A percentile compares a stretch with the other conserved stretches of the same genome.
These are phyloP conservation scores for Agrotis puta DNA, from an alignment of 2,888 invertebrate species.

Conservation along the genomic window DNA sequence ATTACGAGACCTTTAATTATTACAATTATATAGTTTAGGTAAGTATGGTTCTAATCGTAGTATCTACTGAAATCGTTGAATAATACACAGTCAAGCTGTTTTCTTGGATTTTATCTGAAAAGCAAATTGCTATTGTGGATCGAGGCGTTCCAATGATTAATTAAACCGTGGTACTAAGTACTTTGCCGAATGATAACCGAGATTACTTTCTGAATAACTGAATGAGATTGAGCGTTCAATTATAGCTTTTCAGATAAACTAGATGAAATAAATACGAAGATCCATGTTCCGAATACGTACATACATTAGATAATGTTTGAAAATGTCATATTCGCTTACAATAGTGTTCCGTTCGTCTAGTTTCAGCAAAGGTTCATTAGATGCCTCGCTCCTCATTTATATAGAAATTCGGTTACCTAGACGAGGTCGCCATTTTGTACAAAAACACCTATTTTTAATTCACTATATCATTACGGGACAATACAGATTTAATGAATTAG, in stretches of 20 bases:
- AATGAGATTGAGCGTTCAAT: constrained; percentile 51
- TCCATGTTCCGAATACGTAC: constrained; percentile 56
- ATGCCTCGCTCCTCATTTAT: constrained; percentile 77
- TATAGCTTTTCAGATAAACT: constrained; percentile 76
- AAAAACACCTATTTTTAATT: constrained; percentile 86
- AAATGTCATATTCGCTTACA: constrained; percentile 69
- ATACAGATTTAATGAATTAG: constrained; percentile 88
- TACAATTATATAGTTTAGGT: constrained; percentile 85
- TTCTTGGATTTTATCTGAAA: constrained; percentile 72
- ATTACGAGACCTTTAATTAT: constrained; percentile 90
- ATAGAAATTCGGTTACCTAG: constrained; percentile 90
- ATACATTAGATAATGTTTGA: constrained; percentile 60
- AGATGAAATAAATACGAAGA: constrained; percentile 62
- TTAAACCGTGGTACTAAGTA: constrained; percentile 72
- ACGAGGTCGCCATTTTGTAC: constrained; percentile 90
- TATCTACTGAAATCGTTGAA: constrained; percentile 82
- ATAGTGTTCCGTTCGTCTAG: constrained; percentile 74
- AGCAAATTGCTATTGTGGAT: constrained; percentile 66
- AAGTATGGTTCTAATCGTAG: constrained; percentile 83
- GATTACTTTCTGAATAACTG: constrained; percentile 40
- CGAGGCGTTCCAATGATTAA: constrained; percentile 47
- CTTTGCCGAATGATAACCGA: constrained; percentile 68
- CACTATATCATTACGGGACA: constrained; percentile 85
- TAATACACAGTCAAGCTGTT: constrained; percentile 72
- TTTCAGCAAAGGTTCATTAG: constrained; percentile 69